phyloP scores from a whole-genome alignment of 2,888 invertebrate species.

The Theristus sp. region DNA sequence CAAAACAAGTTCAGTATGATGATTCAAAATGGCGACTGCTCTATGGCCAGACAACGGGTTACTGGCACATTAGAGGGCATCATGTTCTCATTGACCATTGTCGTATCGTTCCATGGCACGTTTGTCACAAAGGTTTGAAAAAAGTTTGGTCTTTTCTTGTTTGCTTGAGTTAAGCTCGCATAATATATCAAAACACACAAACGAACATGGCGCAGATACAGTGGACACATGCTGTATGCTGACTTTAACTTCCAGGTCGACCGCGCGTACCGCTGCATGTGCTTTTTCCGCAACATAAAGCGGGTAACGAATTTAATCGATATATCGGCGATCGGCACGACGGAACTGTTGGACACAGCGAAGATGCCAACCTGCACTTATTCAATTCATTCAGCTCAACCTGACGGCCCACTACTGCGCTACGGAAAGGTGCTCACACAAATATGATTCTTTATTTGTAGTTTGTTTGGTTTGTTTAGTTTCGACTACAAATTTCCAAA shows the following conservation, averaged over 20 bases:
- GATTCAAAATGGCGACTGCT: conserved; percentile 22
- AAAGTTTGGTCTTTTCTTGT: no score
- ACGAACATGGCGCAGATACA: no score
- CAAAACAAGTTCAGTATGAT: conserved; percentile 17
- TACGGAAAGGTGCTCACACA: background rate
- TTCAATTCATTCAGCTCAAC: conserved; percentile 13
- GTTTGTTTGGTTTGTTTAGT: no score
- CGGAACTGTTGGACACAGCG: conserved; percentile 19
- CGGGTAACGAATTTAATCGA: conserved; percentile 19
- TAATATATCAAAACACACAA: no score
- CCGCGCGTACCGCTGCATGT: conserved; percentile 16
- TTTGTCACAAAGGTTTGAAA: conserved; percentile 11
- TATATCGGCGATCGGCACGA: conserved; percentile 15
- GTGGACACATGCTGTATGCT: no score
- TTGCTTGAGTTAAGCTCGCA: no score
- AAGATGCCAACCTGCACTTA: conserved; percentile 19
- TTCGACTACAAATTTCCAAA: no score
- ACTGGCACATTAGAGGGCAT: conserved; percentile 21
- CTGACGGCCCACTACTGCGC: conserved; percentile 17
- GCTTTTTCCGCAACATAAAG: conserved; percentile 23
- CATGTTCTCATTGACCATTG: conserved; percentile 21
- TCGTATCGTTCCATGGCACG: conserved; percentile 24
- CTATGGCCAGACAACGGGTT: conserved; percentile 20
- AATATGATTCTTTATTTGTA: no score
- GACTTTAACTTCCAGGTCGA: background rate